A percentile compares a stretch with the other conserved stretches of the same genome.
phyloP scores from a whole-genome alignment of 2,113 vertebrate species.

The Etheostoma cragini region DNA sequence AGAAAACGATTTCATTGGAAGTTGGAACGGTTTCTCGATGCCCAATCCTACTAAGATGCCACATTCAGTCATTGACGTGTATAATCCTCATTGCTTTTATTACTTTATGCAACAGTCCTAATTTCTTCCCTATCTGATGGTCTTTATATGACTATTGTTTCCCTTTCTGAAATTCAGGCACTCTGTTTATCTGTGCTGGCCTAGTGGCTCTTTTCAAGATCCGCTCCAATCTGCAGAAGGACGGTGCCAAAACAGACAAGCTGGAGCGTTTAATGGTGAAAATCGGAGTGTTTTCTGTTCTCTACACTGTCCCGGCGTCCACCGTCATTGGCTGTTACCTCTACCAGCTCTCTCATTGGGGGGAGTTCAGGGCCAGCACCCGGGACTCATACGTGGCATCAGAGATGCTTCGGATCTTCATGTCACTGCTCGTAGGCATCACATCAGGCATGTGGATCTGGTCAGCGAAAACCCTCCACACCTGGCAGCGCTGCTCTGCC shows the following conservation, averaged over 20 bases:
- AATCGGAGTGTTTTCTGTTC: constrained; percentile 97
- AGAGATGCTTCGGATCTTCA: constrained; percentile 98
- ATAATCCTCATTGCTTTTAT: neutral
- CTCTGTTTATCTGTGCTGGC: constrained; percentile 96
- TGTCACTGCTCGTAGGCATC: constrained; percentile 97
- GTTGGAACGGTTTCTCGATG: too few species aligned
- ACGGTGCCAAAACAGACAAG: constrained; percentile 98
- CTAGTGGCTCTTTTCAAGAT: constrained; percentile 98
- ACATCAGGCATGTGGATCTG: constrained; percentile 99
- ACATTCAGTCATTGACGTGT: too few species aligned
- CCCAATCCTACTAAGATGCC: neutral
- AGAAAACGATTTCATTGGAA: too few species aligned
- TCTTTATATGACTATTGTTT: constrained; percentile 6
- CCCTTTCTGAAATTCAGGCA: constrained; percentile 75
- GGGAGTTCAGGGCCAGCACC: constrained; percentile 88
- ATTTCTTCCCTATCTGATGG: neutral
- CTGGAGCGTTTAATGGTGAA: constrained; percentile 98
- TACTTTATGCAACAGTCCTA: neutral
- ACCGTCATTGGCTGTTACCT: constrained; percentile 98
- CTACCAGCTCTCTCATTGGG: constrained; percentile 97
- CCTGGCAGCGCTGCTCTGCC: constrained; percentile 95
- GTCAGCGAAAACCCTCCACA: constrained; percentile 98
- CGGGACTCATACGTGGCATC: constrained; percentile 94
- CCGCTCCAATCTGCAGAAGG: constrained; percentile 98
- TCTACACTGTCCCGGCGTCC: constrained; percentile 97